Conservation (phyloP, 2,113 vertebrate genomes). For the Nibea coibor region DNA sequence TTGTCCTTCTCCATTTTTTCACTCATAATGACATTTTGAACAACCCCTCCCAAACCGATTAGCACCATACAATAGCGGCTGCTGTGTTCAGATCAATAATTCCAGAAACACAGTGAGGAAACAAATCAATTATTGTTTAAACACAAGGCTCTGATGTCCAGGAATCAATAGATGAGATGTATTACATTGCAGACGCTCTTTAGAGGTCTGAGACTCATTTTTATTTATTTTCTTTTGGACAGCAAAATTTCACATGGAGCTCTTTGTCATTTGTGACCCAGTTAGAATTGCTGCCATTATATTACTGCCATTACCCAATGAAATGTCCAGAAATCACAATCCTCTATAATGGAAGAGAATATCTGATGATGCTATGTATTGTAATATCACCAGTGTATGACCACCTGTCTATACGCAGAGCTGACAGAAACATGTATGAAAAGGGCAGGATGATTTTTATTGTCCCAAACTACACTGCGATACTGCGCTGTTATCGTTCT, state of each 20-base stretch:
- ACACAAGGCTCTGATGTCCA: constrained; percentile 80
- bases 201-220: constrained; percentile 47
- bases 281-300: constrained; percentile 23
- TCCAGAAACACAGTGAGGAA: constrained; percentile 82
- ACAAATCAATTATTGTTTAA: constrained; percentile 90
- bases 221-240: constrained; percentile 48
- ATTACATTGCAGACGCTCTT: constrained; percentile 84
- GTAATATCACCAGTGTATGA: not conserved
- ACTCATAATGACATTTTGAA: constrained; percentile 84
- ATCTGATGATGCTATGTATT: not conserved
- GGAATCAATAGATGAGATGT: constrained; percentile 84
- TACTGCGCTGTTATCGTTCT: constrained; percentile 18
- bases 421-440: constrained; percentile 1
- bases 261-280: constrained; percentile 48
- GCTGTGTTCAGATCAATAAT: constrained; percentile 85
- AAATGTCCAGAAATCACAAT: constrained; percentile 31
- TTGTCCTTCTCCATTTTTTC: constrained; percentile 60
- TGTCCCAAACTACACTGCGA: not conserved
- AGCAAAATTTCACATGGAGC: constrained; percentile 27
- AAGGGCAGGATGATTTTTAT: not conserved
- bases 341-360: constrained; percentile 2
- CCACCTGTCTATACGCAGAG: not conserved
- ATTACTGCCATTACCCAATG: constrained; percentile 3
- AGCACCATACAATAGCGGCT: constrained; percentile 78
- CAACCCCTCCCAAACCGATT: constrained; percentile 83